These are phyloP conservation scores for Ceratina australensis DNA, from an alignment of 1,140 invertebrate species.

Conservation along the genomic window DNA sequence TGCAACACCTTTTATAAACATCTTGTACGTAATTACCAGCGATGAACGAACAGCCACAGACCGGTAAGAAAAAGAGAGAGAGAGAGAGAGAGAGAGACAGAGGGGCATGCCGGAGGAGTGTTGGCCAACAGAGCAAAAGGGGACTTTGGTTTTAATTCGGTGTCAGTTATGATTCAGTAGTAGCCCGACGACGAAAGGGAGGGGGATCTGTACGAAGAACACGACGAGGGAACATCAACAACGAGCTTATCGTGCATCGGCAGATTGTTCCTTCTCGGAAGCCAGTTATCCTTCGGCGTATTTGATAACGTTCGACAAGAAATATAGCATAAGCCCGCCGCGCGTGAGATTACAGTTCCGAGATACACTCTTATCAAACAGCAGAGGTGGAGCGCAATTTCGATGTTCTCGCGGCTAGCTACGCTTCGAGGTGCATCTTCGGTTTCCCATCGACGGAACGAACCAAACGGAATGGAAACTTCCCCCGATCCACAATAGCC, in stretches of 20 bases:
- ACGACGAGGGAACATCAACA: conserved; percentile 14
- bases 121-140: not conserved
- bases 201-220: not conserved
- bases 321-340: conserved; percentile 34
- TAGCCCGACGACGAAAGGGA: conserved; percentile 22
- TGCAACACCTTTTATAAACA: conserved; percentile 49
- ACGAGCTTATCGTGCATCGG: conserved; percentile 45
- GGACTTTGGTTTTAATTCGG: conserved; percentile 44
- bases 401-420: not conserved
- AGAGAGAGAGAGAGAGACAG: not conserved
- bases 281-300: conserved; percentile 36
- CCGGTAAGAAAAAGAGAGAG: not conserved
- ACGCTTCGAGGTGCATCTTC: too few species aligned
- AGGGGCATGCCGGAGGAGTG: not conserved
- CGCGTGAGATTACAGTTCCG: conserved; percentile 36
- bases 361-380: conserved; percentile 55
- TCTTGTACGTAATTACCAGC: conserved; percentile 34
- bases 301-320: conserved; percentile 51
- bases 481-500: too few species aligned
- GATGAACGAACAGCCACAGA: conserved; percentile 1
- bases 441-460: too few species aligned
- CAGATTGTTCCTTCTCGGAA: conserved; percentile 55
- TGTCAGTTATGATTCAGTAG: conserved; percentile 49
- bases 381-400: conserved; percentile 26
- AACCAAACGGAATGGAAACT: too few species aligned